Conservation (phyloP, 2,113 vertebrate species). For the Cyphomyrus discorhynchus region DNA sequence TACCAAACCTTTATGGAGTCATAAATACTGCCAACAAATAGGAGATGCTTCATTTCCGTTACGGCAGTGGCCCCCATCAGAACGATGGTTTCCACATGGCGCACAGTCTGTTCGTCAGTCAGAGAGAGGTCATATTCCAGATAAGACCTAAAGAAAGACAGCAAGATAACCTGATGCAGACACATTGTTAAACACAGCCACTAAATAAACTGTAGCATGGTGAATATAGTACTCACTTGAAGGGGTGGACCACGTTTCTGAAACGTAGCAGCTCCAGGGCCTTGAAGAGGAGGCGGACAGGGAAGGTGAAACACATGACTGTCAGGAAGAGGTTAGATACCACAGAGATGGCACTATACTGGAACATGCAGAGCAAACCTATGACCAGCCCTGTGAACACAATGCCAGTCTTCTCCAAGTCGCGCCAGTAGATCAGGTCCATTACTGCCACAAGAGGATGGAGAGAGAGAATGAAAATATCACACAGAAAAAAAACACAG, state of each 20-base stretch:
- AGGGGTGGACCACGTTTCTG: conserved; percentile 63
- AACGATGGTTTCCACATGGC: conserved; percentile 62
- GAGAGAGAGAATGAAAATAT: background rate
- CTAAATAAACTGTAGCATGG: background rate
- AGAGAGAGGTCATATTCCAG: conserved; percentile 68
- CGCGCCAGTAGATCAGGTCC: conserved; percentile 79
- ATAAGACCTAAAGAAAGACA: conserved; percentile 58
- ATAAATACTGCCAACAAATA: conserved; percentile 72
- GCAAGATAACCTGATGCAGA: background rate
- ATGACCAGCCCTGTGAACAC: conserved; percentile 73
- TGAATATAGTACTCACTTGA: conserved; percentile 66
- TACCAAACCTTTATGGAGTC: conserved; percentile 79
- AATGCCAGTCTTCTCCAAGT: conserved; percentile 58
- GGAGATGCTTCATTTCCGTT: conserved; percentile 70
- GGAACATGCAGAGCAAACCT: conserved; percentile 71
- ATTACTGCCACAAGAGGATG: conserved; percentile 43
- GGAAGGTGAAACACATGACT: conserved; percentile 66
- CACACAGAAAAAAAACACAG: background rate
- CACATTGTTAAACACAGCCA: background rate
- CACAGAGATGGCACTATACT: conserved; percentile 75
- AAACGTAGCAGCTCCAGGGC: conserved; percentile 61
- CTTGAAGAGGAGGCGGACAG: conserved; percentile 70
- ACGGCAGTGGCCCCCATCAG: conserved; percentile 53
- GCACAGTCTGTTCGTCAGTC: conserved; percentile 70
- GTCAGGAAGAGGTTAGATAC: conserved; percentile 65